Base-by-base conservation (phyloP, 1,140 invertebrate genomes). In the Cephus cinctus region DNA sequence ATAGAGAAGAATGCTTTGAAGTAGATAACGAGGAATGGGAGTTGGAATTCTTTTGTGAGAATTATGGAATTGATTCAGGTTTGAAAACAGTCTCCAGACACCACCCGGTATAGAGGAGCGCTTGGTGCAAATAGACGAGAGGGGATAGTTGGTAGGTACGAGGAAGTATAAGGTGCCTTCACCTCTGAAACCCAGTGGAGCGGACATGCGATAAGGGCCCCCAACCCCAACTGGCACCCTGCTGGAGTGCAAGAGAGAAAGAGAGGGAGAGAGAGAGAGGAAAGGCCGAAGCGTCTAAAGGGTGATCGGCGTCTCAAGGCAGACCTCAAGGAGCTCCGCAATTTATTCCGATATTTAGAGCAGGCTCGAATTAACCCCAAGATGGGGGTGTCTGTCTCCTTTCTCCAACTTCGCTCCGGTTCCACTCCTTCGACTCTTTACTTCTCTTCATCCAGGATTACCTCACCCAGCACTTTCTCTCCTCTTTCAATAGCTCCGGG, bases 261-360 rank as follows among this genome's bases (percentile, higher is more conserved):
- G 5, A 21, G 12, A 41, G 22, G 2, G 39, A 25, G 39, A 41
- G 20, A 19, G 11, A 5, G 43, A 11, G 30, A 34, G 31, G 41
- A 39, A 56, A 46, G 41, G 48, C 56, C 30, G 52, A 48, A 9
- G 57, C 9, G 12, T 12, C 11, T 11, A 12, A 12, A 9, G 4
- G 32, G 34, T 11, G 27, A 12, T 49, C 56, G 51, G 32, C 53
- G 60, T 51, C 44, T 50, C 27, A 34, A 57, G 57, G 52, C 50
- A 52, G 49, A n/a, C n/a, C n/a, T 57, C 52, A 59, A 61, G 53
- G 59, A 54, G 51, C 52, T 50, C 54, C 56, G 42, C 56, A 69
- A 74, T 73, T 73, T 74, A 73, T 73, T 68, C 67, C 68, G 61
- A 72, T 74, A 73, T 72, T 74, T 71, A 69, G 66, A 53, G 9